Conservation (phyloP, 2,113 vertebrate genomes). For the Panurus biarmicus region DNA sequence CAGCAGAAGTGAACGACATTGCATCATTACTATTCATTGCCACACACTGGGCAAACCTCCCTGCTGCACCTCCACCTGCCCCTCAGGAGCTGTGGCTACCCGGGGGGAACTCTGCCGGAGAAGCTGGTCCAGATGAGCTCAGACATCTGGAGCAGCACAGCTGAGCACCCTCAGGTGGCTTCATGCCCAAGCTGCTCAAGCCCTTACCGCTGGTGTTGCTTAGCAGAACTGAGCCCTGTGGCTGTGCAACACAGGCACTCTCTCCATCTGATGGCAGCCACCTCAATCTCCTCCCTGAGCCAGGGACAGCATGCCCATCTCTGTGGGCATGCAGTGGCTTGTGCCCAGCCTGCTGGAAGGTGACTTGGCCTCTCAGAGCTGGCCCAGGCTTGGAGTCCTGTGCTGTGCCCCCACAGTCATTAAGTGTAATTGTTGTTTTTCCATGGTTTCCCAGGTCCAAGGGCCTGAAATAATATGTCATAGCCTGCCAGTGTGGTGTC, state of each 20-base stretch:
- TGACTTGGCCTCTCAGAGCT: background rate
- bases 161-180: background rate
- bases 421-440: background rate
- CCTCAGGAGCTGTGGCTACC: background rate
- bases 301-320: background rate
- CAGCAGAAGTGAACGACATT: background rate
- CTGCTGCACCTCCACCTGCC: background rate
- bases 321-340: rapidly evolving
- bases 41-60: background rate
- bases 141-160: background rate
- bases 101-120: background rate
- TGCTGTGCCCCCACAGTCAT: background rate
- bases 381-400: rapidly evolving
- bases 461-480: background rate
- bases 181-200: background rate
- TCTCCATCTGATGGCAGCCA: background rate
- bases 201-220: background rate
- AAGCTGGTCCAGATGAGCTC: background rate
- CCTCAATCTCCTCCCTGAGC: background rate
- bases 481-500: background rate
- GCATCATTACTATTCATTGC: background rate
- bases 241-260: background rate
- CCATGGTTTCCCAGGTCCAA: background rate
- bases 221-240: background rate
- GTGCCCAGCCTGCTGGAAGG: background rate